Base-by-base conservation (phyloP, 2,888 invertebrate species). In the Chymomyza fuscimana region DNA sequence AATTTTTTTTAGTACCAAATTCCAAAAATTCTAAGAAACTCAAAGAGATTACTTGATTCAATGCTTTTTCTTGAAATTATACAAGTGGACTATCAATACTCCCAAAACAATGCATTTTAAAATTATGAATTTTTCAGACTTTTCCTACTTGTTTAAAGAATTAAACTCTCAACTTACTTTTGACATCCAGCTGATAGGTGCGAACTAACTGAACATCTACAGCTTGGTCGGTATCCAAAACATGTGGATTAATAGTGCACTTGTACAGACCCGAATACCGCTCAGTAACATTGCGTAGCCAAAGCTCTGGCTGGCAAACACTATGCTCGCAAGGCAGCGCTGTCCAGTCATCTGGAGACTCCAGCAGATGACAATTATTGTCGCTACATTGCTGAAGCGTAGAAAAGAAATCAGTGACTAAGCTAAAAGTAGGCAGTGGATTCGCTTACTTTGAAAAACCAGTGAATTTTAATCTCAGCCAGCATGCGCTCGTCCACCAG, bases 181-280 rank as follows among this genome's bases (percentile, higher is more conserved):
- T 90, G 5, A 92, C 86, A 81, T 91, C 90, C 75, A 92, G 73
- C 72, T 91, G 89, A 85, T 89, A 92, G 12, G 89, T 90, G 69
- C 90, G 82, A n/a, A 90, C 89, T 7, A 92, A 73, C 80, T 90
- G 89, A 62, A 92, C 90, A 65, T 91, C 89, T 56, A 91, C 81
- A 1, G 88, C 74, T 29, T 86, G 88, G 0, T 75, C 65, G 10
- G 86, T 72, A 73, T 90, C 86, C 67, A 80, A 76, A 3, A 84
- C 75, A 65, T 89, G 87, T 0, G 92, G 92, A 70, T 89, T 86
- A 4, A 91, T 87, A 16, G 87, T 89, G 78, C 92, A 92, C 73
- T 91, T 91, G 67, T 92, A 92, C 10, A 92, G 82, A 0, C 92
- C 92, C 4, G 92, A 91, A 78, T 92, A 89, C 15, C 87, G 84